phyloP scores from a whole-genome alignment of 2,888 invertebrate genomes.

The Metellina segmentata region DNA sequence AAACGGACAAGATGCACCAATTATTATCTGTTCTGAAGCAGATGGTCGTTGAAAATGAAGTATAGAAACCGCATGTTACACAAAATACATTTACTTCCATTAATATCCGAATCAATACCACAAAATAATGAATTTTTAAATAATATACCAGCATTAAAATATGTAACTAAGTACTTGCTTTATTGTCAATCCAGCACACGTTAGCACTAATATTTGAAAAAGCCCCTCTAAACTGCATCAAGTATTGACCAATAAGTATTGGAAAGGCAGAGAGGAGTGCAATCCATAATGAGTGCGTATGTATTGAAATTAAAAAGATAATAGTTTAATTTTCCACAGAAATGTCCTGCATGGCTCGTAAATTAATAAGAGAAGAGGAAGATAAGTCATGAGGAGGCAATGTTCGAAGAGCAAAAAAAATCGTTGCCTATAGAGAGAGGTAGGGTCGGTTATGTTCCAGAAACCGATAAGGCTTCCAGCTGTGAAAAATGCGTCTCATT shows the following conservation, averaged over 20 bases:
- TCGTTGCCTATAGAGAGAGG: constrained; percentile 24
- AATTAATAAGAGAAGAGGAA: constrained; percentile 46
- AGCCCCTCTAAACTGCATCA: neutral
- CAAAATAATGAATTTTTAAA: no score
- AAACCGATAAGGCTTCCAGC: constrained; percentile 63
- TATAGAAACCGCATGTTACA: no score
- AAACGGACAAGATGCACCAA: no score
- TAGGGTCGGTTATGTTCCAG: constrained; percentile 34
- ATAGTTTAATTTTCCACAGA: constrained; percentile 36
- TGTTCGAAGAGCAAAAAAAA: constrained; percentile 17
- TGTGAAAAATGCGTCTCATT: constrained; percentile 71
- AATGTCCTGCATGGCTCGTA: constrained; percentile 40
- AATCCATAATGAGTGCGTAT: neutral
- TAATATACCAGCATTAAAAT: no score
- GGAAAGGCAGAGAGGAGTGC: neutral
- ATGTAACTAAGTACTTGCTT: no score
- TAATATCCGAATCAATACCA: no score
- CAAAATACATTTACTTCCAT: no score
- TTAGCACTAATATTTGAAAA: no score
- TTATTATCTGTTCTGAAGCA: no score
- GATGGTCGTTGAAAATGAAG: no score
- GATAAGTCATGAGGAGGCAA: constrained; percentile 36
- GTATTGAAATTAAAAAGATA: constrained; percentile 4
- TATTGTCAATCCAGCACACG: no score
- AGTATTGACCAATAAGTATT: neutral